A percentile compares a stretch with the other conserved stretches of the same genome.
Evolutionary conservation across 1,140 invertebrate genomes (phyloP).

Genomic region (Papilio glaucus): DNA sequence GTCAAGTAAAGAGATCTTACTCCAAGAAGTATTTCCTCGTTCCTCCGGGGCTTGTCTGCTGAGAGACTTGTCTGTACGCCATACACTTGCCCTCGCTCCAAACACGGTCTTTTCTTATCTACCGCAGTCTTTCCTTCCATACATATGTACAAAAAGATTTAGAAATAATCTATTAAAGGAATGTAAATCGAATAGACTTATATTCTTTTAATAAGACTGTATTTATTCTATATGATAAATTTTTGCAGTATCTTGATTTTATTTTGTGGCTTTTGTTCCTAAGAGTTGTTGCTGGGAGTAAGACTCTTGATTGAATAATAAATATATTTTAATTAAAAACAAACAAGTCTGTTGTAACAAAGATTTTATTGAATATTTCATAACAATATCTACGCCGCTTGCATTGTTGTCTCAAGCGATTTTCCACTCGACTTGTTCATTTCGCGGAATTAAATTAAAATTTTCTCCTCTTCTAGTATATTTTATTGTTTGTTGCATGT

Average conservation of each 20-base stretch:
- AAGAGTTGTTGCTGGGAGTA: background rate
- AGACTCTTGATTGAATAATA: background rate
- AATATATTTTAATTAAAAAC: constrained; percentile 15
- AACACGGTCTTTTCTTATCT: too few species aligned
- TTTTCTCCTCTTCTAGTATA: background rate
- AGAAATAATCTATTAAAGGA: too few species aligned
- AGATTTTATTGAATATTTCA: constrained; percentile 4
- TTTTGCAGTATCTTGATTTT: background rate
- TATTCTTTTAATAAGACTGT: too few species aligned
- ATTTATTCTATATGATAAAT: too few species aligned
- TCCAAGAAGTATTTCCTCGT: too few species aligned
- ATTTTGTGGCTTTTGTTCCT: background rate
- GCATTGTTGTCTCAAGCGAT: constrained; percentile 18
- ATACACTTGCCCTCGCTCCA: too few species aligned
- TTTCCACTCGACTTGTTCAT: background rate
- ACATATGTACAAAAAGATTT: too few species aligned
- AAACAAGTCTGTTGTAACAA: constrained; percentile 13
- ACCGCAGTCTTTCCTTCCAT: too few species aligned
- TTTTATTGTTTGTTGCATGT: background rate
- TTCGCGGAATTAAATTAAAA: background rate
- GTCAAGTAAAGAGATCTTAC: too few species aligned
- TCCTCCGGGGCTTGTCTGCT: too few species aligned
- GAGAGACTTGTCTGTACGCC: too few species aligned
- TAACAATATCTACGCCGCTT: constrained; percentile 13
- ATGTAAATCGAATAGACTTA: too few species aligned